These are phyloP conservation scores for Neodiprion fabricii DNA, from an alignment of 1,140 invertebrate genomes.

Conservation along the genomic window DNA sequence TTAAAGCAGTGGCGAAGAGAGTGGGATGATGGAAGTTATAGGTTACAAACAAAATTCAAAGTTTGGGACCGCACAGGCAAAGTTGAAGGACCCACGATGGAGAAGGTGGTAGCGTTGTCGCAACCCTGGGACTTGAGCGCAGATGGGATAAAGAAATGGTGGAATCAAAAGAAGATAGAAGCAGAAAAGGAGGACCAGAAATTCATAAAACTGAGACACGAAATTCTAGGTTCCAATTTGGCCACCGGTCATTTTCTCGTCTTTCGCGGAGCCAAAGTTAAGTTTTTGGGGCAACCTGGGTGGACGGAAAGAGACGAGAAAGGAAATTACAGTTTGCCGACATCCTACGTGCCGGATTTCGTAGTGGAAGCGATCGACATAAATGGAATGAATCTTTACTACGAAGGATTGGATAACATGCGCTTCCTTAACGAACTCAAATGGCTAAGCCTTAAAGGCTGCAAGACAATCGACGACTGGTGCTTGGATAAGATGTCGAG, in stretches of 20 bases:
- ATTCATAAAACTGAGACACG: slow-evolving; percentile 58
- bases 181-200: slow-evolving; percentile 52
- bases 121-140: slow-evolving; percentile 47
- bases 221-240: slow-evolving; percentile 71
- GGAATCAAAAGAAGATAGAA: slow-evolving; percentile 43
- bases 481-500: slow-evolving; percentile 70
- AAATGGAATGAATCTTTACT: slow-evolving; percentile 66
- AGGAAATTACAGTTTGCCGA: slow-evolving; percentile 65
- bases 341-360: slow-evolving; percentile 60
- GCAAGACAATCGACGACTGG: slow-evolving; percentile 78
- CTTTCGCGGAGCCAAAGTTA: slow-evolving; percentile 70
- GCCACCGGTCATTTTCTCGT: slow-evolving; percentile 78
- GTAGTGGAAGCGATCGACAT: slow-evolving; percentile 74
- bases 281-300: slow-evolving; percentile 64
- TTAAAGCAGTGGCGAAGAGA: neutral
- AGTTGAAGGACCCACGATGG: neutral
- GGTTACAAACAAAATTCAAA: neutral
- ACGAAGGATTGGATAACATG: slow-evolving; percentile 77
- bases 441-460: slow-evolving; percentile 71
- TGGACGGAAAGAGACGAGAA: slow-evolving; percentile 66
- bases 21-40: neutral
- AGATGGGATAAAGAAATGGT: slow-evolving; percentile 56
- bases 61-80: neutral
- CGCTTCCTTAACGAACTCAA: slow-evolving; percentile 66
- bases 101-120: neutral